A percentile compares a stretch with the other conserved stretches of the same genome.
phyloP scores from a whole-genome alignment of 1,140 invertebrate genomes.

The Tetramorium simillimum region DNA sequence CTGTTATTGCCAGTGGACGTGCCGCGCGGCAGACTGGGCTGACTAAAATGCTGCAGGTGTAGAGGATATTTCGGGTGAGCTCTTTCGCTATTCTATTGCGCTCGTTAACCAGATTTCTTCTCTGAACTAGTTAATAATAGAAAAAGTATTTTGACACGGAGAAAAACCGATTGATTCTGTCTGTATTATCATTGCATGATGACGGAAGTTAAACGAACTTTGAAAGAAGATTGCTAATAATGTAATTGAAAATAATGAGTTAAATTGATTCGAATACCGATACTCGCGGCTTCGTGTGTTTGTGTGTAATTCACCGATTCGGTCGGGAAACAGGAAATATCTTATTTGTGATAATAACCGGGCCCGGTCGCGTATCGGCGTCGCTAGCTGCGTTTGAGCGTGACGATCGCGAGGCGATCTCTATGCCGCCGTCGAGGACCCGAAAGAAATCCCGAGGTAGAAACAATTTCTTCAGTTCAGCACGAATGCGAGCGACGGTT shows the following conservation, averaged over 20 bases:
- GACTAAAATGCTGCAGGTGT: slow-evolving; percentile 50
- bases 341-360: slow-evolving; percentile 54
- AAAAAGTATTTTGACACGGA: background rate
- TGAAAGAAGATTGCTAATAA: background rate
- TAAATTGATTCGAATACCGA: slow-evolving; percentile 37
- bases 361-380: background rate
- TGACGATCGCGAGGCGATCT: slow-evolving; percentile 14
- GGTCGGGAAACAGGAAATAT: slow-evolving; percentile 56
- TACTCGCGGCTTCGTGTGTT: slow-evolving; percentile 20
- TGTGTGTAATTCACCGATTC: slow-evolving; percentile 19
- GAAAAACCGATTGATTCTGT: slow-evolving; percentile 17
- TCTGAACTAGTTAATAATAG: background rate
- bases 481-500: slow-evolving; percentile 33
- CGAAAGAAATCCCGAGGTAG: slow-evolving; percentile 17
- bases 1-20: slow-evolving; percentile 77
- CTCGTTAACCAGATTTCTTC: slow-evolving; percentile 42
- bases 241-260: slow-evolving; percentile 27
- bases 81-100: slow-evolving; percentile 25
- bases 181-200: slow-evolving; percentile 15
- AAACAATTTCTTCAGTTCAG: slow-evolving; percentile 54
- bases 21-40: slow-evolving; percentile 30
- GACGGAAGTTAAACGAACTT: slow-evolving; percentile 18
- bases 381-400: slow-evolving; percentile 19
- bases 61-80: slow-evolving; percentile 30
- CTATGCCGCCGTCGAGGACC: background rate